Evolutionary conservation across 2,113 vertebrate genomes (phyloP), one percentile per base, ranked within the genome.

Genomic region (Leucopsar rothschildi): DNA sequence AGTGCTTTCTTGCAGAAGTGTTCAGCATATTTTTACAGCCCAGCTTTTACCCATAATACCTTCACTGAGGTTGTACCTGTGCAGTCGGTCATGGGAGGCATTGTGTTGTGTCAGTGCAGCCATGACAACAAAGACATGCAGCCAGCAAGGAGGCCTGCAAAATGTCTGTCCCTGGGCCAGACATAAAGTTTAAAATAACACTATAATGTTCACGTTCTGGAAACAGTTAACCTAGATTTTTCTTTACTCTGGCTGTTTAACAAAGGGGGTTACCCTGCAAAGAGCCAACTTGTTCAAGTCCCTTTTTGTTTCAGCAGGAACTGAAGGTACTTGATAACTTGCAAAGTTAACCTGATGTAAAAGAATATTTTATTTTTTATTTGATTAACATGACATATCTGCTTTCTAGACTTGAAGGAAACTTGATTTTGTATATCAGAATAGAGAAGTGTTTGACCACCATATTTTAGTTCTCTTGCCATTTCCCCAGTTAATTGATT

Each of bases 401-500:
- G 66, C 21, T 37, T 81, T 91, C 59, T 81, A 70, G 70, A 61
- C 0, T 0, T 37, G 42, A 52, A 50, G 55, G 65, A 80, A 77
- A 27, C 37, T 79, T 92, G 2, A 52, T 84, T 95, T 72, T 66
- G 1, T 82, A 3, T n/a, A 23, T 73, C 55, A 81, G 52, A 93
- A 70, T 33, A 63, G 56, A 50, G 64, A 81, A 52, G 40, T 56
- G 25, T 86, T 94, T 76, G 52, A 31, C 71, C 7, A 4, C 37
- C 2, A 0, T 88, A 12, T 68, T 92, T 92, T 70, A 81, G 76
- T 92, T 93, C 52, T 68, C 35, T 88, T 95, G n/a, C 44, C 4
- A 1, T 86, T 93, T 94, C 73, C 79, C 31, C 57, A 50, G 79
- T 91, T 80, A 93, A 84, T 88, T 90, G 79, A 75, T 91, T 80